Evolutionary conservation across 1,140 invertebrate species (phyloP).

Genomic region (Drusus annulatus): DNA sequence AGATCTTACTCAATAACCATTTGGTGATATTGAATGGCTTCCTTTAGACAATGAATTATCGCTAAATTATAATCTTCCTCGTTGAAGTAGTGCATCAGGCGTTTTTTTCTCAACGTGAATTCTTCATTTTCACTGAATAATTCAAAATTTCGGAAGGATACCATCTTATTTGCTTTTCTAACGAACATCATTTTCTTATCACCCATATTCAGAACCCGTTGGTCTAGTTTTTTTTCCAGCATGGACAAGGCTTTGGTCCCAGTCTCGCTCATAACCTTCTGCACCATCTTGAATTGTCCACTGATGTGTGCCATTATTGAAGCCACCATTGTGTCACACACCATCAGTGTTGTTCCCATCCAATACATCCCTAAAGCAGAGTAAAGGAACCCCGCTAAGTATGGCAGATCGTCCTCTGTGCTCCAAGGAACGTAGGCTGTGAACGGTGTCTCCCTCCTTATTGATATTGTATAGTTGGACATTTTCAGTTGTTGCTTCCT

Average conservation of each 20-base stretch:
- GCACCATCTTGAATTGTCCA: slow-evolving; percentile 53
- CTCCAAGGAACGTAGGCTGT: slow-evolving; percentile 54
- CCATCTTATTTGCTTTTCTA: not conserved
- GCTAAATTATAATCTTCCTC: slow-evolving; percentile 50
- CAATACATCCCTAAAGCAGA: slow-evolving; percentile 52
- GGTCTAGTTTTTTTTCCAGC: slow-evolving; percentile 18
- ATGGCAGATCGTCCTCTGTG: slow-evolving; percentile 36
- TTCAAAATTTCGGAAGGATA: too few species aligned
- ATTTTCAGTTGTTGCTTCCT: slow-evolving; percentile 26
- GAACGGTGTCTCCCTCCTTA: slow-evolving; percentile 51
- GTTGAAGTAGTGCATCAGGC: slow-evolving; percentile 45
- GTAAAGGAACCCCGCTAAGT: slow-evolving; percentile 45
- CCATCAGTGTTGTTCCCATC: slow-evolving; percentile 50
- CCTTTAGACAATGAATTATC: slow-evolving; percentile 47
- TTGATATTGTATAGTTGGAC: slow-evolving; percentile 39
- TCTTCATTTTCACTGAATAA: slow-evolving; percentile 15
- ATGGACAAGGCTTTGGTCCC: slow-evolving; percentile 43
- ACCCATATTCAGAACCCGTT: not conserved
- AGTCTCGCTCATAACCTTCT: slow-evolving; percentile 47
- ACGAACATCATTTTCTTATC: not conserved
- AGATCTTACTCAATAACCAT: slow-evolving; percentile 47
- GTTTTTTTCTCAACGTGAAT: slow-evolving; percentile 31
- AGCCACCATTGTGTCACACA: slow-evolving; percentile 54
- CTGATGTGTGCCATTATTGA: slow-evolving; percentile 55
- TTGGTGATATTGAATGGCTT: slow-evolving; percentile 53